These are phyloP conservation scores for Colius striatus DNA, from an alignment of 2,113 vertebrate species.

Conservation along the genomic window DNA sequence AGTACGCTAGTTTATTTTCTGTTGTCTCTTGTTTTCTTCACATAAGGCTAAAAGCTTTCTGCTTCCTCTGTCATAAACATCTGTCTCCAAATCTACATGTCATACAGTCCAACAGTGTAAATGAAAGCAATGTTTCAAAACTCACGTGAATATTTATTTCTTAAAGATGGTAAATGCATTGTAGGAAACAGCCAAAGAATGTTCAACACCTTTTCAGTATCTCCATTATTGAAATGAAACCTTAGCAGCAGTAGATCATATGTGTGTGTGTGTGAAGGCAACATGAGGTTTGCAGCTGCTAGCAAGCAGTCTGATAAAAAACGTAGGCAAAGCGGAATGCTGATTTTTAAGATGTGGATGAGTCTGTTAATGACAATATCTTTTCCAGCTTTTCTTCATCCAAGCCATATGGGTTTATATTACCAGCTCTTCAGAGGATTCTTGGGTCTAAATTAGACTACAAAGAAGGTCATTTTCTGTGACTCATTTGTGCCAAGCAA, in stretches of 20 bases:
- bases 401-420: conserved; percentile 24
- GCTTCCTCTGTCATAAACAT: not conserved
- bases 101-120: not conserved
- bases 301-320: conserved; percentile 7
- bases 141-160: not conserved
- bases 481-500: conserved; percentile 72
- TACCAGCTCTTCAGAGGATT: conserved; percentile 57
- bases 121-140: not conserved
- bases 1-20: not conserved
- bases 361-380: not conserved
- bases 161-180: not conserved
- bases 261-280: not conserved
- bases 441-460: conserved; percentile 69
- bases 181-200: not conserved
- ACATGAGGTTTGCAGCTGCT: not conserved
- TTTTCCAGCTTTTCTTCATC: conserved; percentile 9
- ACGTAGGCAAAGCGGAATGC: not conserved
- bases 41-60: conserved; percentile 11
- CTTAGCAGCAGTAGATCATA: not conserved
- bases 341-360: conserved; percentile 19
- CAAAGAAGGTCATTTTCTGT: conserved; percentile 69
- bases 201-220: not conserved
- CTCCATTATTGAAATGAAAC: not conserved
- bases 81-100: not conserved
- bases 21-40: not conserved